phyloP scores from a whole-genome alignment of 2,888 invertebrate species.

The Cheilosia grossa region DNA sequence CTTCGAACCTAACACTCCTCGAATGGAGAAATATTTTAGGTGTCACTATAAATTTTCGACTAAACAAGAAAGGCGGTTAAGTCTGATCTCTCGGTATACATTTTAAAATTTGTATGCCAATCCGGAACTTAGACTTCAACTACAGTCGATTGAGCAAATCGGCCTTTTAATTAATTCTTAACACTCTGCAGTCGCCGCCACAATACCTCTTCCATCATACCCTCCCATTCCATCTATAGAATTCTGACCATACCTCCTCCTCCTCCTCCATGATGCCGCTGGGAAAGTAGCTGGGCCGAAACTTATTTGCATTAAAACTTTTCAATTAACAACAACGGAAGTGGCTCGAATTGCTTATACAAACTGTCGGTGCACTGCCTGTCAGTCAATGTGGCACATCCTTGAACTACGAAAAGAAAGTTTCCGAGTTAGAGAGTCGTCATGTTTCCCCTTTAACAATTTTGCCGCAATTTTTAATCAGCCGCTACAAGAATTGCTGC shows the following conservation, averaged over 20 bases:
- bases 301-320: constrained; percentile 16
- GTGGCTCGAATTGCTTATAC: constrained; percentile 53
- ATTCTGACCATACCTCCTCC: not conserved
- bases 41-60: too few species aligned
- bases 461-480: constrained; percentile 67
- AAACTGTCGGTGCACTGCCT: constrained; percentile 21
- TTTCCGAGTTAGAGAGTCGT: not conserved
- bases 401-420: constrained; percentile 45
- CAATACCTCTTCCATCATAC: too few species aligned
- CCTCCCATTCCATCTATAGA: too few species aligned
- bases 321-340: constrained; percentile 66
- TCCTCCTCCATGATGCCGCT: not conserved
- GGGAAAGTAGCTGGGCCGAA: not conserved
- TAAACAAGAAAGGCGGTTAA: too few species aligned
- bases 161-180: too few species aligned
- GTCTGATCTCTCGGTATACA: too few species aligned
- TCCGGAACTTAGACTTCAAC: too few species aligned
- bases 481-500: constrained; percentile 42
- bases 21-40: too few species aligned
- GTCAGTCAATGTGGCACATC: constrained; percentile 73
- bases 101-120: too few species aligned
- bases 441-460: constrained; percentile 8
- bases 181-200: too few species aligned
- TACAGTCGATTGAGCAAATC: too few species aligned
- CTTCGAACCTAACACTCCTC: too few species aligned